Evolutionary conservation across 2,797 vertebrate species (phyloP).

Genomic region (Microtus agrestis): DNA sequence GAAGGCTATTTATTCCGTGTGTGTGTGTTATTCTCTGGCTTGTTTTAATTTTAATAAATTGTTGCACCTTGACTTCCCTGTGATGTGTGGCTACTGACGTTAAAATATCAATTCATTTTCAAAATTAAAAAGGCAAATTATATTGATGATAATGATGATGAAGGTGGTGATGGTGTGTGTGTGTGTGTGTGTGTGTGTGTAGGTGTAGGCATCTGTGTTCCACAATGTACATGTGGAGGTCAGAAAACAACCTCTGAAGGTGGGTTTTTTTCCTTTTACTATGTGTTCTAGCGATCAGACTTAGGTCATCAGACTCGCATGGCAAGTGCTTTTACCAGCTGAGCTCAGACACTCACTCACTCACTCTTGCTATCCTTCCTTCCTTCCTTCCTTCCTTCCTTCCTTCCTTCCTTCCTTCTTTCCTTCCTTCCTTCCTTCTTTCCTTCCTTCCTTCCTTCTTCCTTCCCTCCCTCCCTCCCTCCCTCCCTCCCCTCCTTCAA

Average conservation of each 20-base stretch:
- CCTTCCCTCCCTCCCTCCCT: too few relatives aligned
- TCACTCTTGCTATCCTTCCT: too few relatives aligned
- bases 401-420: neutral
- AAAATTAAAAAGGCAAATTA: neutral
- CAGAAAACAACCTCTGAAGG: neutral
- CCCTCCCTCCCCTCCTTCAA: too few relatives aligned
- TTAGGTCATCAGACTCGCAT: neutral
- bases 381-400: neutral
- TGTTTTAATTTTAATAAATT: slow-evolving; percentile 34
- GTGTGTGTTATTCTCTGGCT: neutral
- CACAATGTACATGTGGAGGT: neutral
- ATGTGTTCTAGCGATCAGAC: neutral
- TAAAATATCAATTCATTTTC: neutral
- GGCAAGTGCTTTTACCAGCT: neutral
- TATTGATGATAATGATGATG: neutral
- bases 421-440: too few relatives aligned
- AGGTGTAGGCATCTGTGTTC: neutral
- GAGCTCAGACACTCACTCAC: neutral
- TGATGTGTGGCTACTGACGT: neutral
- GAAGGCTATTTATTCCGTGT: neutral
- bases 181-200: neutral
- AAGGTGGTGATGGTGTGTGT: neutral
- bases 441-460: rapidly evolving
- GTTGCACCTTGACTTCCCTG: neutral
- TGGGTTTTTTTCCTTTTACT: neutral